phyloP scores from a whole-genome alignment of 2,113 vertebrate species.

The Urocynchramus pylzowi region DNA sequence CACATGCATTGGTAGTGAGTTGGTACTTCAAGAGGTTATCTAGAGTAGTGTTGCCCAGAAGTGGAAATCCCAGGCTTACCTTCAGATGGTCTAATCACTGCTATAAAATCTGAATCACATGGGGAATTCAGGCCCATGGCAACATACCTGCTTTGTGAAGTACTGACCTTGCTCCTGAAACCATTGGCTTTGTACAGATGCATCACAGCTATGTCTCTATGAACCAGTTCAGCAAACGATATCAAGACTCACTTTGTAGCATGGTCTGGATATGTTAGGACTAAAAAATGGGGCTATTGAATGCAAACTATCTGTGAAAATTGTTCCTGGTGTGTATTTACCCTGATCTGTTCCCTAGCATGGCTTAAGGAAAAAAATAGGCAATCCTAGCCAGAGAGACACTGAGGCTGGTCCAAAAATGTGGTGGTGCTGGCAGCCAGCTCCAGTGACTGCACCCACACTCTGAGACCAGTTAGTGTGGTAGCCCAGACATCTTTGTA shows the following conservation, averaged over 20 bases:
- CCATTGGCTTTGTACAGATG: neutral
- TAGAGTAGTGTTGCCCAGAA: neutral
- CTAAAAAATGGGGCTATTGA: neutral
- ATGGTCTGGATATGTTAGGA: neutral
- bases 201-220: neutral
- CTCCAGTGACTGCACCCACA: neutral
- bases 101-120: neutral
- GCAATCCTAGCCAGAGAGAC: neutral
- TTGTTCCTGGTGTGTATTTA: neutral
- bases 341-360: neutral
- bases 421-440: neutral
- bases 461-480: neutral
- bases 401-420: neutral
- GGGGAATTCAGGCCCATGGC: neutral
- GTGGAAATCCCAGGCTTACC: neutral
- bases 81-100: neutral
- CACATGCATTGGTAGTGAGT: accelerated
- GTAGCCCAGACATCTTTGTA: neutral
- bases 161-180: neutral
- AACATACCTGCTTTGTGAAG: neutral
- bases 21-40: neutral
- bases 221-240: neutral
- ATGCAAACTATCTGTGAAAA: neutral
- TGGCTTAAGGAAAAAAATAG: neutral
- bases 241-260: neutral